These are phyloP conservation scores for Daboia siamensis DNA, from an alignment of 2,113 vertebrate species.

Conservation along the genomic window DNA sequence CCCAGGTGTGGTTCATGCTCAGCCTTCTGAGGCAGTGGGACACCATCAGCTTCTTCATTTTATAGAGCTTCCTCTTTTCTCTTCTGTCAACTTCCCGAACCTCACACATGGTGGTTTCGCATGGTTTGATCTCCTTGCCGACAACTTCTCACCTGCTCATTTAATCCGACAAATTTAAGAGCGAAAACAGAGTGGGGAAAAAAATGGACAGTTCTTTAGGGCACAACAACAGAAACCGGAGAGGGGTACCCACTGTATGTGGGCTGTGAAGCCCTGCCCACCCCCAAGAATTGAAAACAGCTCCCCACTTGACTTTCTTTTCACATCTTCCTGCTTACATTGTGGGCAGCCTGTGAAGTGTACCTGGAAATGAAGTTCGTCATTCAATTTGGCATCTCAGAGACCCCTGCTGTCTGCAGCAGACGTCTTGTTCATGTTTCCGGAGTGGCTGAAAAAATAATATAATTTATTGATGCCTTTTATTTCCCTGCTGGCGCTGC, in stretches of 20 bases:
- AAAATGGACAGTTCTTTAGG: not conserved
- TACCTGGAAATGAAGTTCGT: conserved; percentile 27
- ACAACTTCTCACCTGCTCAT: not conserved
- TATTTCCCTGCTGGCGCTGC: not conserved
- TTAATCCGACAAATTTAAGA: not conserved
- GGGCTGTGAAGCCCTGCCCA: not conserved
- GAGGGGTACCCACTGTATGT: not conserved
- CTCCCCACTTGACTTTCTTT: not conserved
- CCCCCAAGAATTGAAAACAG: not conserved
- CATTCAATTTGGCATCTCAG: conserved; percentile 13
- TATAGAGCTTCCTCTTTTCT: not conserved
- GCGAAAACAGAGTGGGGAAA: not conserved
- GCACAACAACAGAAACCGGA: not conserved
- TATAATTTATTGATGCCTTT: conserved; percentile 28
- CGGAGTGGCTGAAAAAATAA: not conserved
- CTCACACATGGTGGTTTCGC: not conserved
- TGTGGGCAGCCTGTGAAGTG: not conserved
- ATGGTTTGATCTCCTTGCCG: not conserved
- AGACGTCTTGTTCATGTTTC: not conserved
- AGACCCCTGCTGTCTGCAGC: not conserved
- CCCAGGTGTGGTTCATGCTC: not conserved
- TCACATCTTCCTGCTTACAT: not conserved
- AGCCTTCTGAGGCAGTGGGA: not conserved
- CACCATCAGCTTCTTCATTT: not conserved
- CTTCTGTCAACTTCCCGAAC: not conserved